Evolutionary conservation across 2,888 invertebrate genomes (phyloP).

Genomic region (Macrosiphum euphorbiae): DNA sequence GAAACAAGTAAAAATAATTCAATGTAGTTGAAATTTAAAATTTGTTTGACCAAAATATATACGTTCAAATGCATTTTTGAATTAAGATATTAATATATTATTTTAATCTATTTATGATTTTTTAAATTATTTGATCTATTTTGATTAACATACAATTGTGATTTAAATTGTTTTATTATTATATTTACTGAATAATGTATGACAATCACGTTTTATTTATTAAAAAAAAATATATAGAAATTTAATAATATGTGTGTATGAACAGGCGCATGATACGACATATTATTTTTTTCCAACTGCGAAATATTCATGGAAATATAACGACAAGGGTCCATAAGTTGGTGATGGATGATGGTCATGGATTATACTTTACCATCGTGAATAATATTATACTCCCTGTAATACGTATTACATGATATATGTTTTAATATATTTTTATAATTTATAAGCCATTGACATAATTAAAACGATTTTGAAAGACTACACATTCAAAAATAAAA

Average conservation of each 20-base stretch:
- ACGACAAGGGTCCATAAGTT: constrained; percentile 49
- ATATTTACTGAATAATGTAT: background rate
- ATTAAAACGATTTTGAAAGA: background rate
- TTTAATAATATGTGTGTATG: background rate
- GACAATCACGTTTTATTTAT: background rate
- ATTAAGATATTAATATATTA: background rate
- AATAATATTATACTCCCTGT: background rate
- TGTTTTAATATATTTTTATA: constrained; percentile 35
- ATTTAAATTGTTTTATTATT: background rate
- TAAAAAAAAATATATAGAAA: background rate
- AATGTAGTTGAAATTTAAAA: background rate
- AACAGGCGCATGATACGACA: background rate
- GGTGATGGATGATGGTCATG: constrained; percentile 52
- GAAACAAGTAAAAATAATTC: background rate
- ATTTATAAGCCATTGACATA: constrained; percentile 17
- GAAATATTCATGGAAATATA: constrained; percentile 57
- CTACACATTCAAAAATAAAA: background rate
- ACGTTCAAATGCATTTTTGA: background rate
- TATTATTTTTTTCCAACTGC: constrained; percentile 33
- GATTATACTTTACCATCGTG: constrained; percentile 39
- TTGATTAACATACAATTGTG: background rate
- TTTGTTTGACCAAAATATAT: background rate
- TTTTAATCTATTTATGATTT: background rate
- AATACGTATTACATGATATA: background rate
- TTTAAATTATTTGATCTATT: background rate